These are phyloP conservation scores for Himalopsyche anomala DNA, from an alignment of 2,888 invertebrate species.

Conservation along the genomic window DNA sequence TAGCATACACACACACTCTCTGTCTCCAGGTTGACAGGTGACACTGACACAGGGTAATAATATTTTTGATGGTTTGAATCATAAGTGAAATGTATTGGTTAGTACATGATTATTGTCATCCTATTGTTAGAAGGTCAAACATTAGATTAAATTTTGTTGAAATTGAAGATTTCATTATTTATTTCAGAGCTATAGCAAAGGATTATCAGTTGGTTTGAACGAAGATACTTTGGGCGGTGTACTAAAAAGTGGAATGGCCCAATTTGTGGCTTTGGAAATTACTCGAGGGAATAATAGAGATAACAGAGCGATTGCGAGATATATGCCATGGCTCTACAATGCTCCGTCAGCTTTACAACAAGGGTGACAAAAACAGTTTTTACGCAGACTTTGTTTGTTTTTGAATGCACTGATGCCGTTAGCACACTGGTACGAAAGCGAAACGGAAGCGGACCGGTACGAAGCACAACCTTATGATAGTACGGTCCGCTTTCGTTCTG, in stretches of 20 bases:
- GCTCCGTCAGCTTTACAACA: constrained; percentile 88
- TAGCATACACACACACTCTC: too few species aligned
- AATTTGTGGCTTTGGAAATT: constrained; percentile 95
- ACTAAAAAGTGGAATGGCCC: constrained; percentile 96
- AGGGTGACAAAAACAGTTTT: constrained; percentile 77
- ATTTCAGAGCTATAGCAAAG: constrained; percentile 83
- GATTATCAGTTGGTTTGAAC: constrained; percentile 82
- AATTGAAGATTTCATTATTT: not conserved
- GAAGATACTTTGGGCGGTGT: constrained; percentile 98
- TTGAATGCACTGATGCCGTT: too few species aligned
- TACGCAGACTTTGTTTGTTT: too few species aligned
- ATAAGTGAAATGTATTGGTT: too few species aligned
- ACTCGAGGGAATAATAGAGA: constrained; percentile 91
- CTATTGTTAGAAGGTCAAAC: not conserved
- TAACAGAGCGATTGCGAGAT: constrained; percentile 86
- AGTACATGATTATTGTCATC: too few species aligned
- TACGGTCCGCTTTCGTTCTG: too few species aligned
- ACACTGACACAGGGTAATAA: too few species aligned
- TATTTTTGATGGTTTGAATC: too few species aligned
- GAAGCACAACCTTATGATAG: too few species aligned
- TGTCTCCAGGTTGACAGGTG: too few species aligned
- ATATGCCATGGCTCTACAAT: constrained; percentile 94
- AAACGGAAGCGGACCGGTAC: too few species aligned
- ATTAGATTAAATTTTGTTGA: not conserved
- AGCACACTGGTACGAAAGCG: too few species aligned